These are phyloP conservation scores for Misgurnus mizolepis DNA, from an alignment of 2,113 vertebrate genomes.

Conservation along the genomic window DNA sequence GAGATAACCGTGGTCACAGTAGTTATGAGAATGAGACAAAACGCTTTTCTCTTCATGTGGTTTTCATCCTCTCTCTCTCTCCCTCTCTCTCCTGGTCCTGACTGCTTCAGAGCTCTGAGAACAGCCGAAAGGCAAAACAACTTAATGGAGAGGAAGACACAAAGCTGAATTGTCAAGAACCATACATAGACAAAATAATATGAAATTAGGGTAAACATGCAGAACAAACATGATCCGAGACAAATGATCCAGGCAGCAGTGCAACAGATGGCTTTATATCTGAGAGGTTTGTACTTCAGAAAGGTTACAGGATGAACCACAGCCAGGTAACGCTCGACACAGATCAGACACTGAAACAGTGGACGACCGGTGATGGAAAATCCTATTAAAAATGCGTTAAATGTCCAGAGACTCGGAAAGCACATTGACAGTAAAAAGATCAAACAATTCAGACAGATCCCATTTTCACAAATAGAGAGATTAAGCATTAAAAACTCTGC, in stretches of 20 bases:
- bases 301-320: no score
- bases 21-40: not conserved
- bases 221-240: not conserved
- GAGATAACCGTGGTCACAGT: not conserved
- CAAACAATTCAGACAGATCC: not conserved
- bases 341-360: not conserved
- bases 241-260: slow-evolving; percentile 9
- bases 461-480: no score
- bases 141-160: not conserved
- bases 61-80: slow-evolving; percentile 8
- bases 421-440: not conserved
- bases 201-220: not conserved
- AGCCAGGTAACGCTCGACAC: no score
- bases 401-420: not conserved
- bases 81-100: slow-evolving; percentile 2
- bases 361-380: not conserved
- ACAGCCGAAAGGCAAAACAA: not conserved
- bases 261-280: no score
- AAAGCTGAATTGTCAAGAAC: not conserved
- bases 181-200: not conserved
- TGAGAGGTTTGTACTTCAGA: no score
- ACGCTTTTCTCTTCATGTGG: slow-evolving; percentile 6
- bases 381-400: not conserved
- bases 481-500: no score
- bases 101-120: slow-evolving; percentile 11